Conservation (phyloP, 2,888 invertebrate species). For the Bruchidius siliquastri region DNA sequence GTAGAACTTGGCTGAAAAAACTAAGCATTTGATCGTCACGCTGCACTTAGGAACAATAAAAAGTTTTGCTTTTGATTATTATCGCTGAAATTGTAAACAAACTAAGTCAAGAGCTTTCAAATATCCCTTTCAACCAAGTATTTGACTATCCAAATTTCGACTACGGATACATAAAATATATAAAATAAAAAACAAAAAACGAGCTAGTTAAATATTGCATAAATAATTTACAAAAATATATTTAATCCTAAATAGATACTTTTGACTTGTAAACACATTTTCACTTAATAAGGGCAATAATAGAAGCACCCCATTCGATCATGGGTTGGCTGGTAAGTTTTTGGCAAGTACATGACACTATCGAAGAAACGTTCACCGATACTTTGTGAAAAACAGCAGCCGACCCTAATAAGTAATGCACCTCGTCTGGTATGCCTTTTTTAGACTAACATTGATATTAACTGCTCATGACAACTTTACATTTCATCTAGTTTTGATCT, state of each 20-base stretch:
- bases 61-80: too few relatives aligned
- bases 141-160: background rate
- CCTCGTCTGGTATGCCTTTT: background rate
- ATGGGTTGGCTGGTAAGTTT: background rate
- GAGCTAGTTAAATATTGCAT: conserved; percentile 18
- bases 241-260: conserved; percentile 13
- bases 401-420: background rate
- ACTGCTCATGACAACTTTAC: background rate
- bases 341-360: background rate
- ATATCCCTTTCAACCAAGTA: background rate
- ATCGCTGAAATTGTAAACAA: too few relatives aligned
- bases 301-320: background rate
- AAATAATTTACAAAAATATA: conserved; percentile 28
- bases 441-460: background rate
- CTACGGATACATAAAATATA: conserved; percentile 10
- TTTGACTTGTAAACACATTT: conserved; percentile 2
- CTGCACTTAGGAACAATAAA: too few relatives aligned
- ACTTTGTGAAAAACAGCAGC: background rate
- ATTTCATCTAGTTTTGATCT: conserved; percentile 9
- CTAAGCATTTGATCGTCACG: too few relatives aligned
- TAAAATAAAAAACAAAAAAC: conserved; percentile 7
- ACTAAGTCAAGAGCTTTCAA: background rate
- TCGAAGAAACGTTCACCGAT: background rate
- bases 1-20: too few relatives aligned
- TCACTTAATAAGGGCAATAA: background rate